Evolutionary conservation across 2,888 invertebrate genomes (phyloP), one percentile per base, ranked within the genome.

Genomic region (Melieria omissa): DNA sequence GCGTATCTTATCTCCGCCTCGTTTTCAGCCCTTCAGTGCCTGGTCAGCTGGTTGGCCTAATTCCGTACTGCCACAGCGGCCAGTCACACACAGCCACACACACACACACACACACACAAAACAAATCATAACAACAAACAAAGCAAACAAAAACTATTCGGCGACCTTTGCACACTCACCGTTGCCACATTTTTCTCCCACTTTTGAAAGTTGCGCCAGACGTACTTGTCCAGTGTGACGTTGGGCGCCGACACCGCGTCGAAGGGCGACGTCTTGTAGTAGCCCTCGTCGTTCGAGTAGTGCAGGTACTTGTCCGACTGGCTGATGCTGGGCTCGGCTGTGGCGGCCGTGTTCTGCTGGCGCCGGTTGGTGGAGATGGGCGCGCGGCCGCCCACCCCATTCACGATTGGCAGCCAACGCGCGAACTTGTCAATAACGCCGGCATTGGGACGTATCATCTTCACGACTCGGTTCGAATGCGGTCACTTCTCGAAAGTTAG

Each of bases 161-260:
- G 29, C 29, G 29, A 29, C 29, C 29, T 29, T 29, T 29, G 29
- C 46, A 44, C 46, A 89, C 91, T 90, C 83, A 92, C 93, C 82
- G 90, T 77, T 49, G 90, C 89, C 5, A 90, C 90, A 76, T 89
- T 88, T 70, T 92, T 88, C 5, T 90, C 89, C 92, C 92, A 93
- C 85, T 88, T 90, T 29, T 91, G 89, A 65, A 92, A 80, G 80
- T 91, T 79, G 16, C 79, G 80, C 91, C 92, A 92, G 4, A 93
- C 86, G 75, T 89, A 90, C 77, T 92, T 90, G 69, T 91, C 88
- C 66, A 92, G 73, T 2, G 90, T 88, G 14, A 87, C 80, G 75
- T 91, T 89, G 0, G 90, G 89, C 7, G 75, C 55, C 10, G 88
- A 85, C 4, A 90, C 80, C 44, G 86, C 84, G n/a, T 88, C 88